Conservation (phyloP, 2,888 invertebrate genomes). For the Synanthedon vespiformis region DNA sequence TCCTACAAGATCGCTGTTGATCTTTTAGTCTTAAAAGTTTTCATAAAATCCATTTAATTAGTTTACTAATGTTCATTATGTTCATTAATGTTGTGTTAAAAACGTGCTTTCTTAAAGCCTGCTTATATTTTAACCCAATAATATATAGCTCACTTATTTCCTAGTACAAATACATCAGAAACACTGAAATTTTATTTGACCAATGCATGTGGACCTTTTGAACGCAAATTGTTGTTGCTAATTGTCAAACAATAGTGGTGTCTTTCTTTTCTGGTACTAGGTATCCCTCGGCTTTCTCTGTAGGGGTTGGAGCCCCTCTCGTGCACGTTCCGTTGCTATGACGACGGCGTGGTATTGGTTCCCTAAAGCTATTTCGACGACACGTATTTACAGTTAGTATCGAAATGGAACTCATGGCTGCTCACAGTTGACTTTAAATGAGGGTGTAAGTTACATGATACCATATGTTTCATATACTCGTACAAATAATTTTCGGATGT, state of each 20-base stretch:
- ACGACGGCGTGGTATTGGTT: constrained; percentile 59
- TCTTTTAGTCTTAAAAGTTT: no score
- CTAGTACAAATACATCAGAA: constrained; percentile 7
- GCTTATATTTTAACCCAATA: no score
- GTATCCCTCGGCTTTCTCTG: constrained; percentile 35
- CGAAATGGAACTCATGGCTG: constrained; percentile 6
- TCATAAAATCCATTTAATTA: no score
- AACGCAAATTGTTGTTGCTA: not conserved
- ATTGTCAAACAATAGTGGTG: constrained; percentile 19
- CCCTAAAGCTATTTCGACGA: constrained; percentile 45
- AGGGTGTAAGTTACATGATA: no score
- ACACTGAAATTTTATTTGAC: constrained; percentile 30
- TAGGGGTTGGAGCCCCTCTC: constrained; percentile 44
- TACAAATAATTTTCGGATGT: no score
- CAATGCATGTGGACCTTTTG: constrained; percentile 19
- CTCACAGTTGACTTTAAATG: no score
- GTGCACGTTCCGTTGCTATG: constrained; percentile 45
- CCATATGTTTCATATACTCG: no score
- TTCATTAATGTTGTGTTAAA: no score
- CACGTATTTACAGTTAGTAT: constrained; percentile 21
- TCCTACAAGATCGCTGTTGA: no score
- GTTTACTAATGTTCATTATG: no score
- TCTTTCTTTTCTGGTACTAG: constrained; percentile 45
- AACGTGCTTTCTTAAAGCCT: no score
- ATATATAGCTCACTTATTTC: no score